Base-by-base conservation (phyloP, 92 coral and sea anemone genomes). In the Actinostola sp. region DNA sequence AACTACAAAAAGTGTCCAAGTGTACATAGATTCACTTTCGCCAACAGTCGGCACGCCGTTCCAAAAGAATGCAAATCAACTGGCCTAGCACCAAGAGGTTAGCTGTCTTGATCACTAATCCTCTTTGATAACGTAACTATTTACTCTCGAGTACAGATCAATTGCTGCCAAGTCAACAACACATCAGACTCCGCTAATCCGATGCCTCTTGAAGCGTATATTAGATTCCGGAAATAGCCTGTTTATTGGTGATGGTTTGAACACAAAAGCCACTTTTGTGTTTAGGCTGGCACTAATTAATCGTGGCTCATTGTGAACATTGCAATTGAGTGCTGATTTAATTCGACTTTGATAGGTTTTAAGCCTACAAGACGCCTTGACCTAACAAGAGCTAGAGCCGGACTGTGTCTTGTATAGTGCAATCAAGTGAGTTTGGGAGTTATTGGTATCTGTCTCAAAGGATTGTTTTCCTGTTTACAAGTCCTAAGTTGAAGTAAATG, bases 141-240 rank as follows among this genome's bases (percentile, higher is more conserved):
- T 57, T 57, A 57, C 39, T 57, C 38, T 57, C 3, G 42, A 5
- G 59, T 52, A 10, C 30, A 46, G 28, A 52, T 52, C 38, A 36
- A 36, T 36, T 36, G 42, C 42, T 36, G 4, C 42, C 42, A 26
- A 57, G 63, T 57, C 63, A 57, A 64, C 64, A 50, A 28, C 63
- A 31, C 38, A 63, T 35, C 58, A 42, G 42, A 72, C 41, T 63
- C 72, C 51, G 34, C 42, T 75, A 75, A 75, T 75, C 81, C 57
- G 43, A 63, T 57, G 19, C 61, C 65, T 51, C 81, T 51, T 52
- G 68, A 71, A 24, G 26, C 32, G 63, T 26, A 36, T 75, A 75
- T 75, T 75, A 75, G 63, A 58, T 75, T 62, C 35, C 81, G 81
- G 81, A 75, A 75, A 75, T 75, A 44, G 65, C 52, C 35, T 75